These are phyloP conservation scores for Ceratotherium simum DNA, from an alignment of 2,113 vertebrate species.

Conservation along the genomic window DNA sequence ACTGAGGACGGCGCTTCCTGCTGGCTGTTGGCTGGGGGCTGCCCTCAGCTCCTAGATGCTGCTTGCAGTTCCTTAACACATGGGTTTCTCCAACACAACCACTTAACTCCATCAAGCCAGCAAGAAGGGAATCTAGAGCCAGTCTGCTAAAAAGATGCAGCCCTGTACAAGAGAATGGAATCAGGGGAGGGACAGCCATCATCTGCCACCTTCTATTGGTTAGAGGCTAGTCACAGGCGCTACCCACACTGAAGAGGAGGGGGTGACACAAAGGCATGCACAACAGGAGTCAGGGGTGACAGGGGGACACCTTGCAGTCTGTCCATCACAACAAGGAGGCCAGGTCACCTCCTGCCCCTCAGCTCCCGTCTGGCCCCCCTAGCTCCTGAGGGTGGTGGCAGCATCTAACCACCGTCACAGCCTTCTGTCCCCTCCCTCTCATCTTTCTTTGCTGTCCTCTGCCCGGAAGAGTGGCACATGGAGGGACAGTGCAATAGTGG, in stretches of 20 bases:
- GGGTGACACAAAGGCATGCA: not conserved
- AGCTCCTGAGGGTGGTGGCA: not conserved
- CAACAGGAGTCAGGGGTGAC: accelerated
- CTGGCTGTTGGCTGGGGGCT: not conserved
- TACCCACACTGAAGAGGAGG: not conserved
- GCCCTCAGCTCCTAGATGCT: not conserved
- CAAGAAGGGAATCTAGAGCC: not conserved
- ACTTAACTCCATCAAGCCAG: not conserved
- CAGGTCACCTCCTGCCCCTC: not conserved
- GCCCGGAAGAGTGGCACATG: not conserved
- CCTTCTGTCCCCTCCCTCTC: not conserved
- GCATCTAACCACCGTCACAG: not conserved
- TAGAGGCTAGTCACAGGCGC: not conserved
- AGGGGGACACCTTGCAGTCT: not conserved
- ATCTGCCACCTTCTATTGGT: not conserved
- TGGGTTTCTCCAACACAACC: not conserved
- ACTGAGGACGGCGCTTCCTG: accelerated
- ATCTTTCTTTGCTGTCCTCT: not conserved
- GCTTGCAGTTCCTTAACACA: not conserved
- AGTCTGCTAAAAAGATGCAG: not conserved
- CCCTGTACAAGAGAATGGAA: no score
- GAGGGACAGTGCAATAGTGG: accelerated
- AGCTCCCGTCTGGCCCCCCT: not conserved
- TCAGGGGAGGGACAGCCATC: accelerated
- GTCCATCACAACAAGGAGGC: not conserved